phyloP scores from a whole-genome alignment of 2,888 invertebrate species.

The Charanyca ferruginea region DNA sequence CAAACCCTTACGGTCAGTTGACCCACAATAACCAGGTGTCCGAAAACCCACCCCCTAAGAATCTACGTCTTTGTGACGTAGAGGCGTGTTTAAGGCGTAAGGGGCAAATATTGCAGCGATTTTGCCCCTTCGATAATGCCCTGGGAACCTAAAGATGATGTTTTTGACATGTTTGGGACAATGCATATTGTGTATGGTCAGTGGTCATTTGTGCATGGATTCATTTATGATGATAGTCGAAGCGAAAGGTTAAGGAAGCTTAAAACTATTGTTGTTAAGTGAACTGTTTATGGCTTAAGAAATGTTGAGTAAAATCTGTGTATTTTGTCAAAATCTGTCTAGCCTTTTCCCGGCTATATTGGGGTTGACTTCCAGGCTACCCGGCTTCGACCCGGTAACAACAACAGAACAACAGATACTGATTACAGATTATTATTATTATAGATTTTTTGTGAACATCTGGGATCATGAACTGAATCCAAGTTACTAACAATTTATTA shows the following conservation, averaged over 20 bases:
- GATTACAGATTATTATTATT: too few relatives aligned
- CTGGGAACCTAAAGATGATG: constrained; percentile 85
- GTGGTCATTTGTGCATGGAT: constrained; percentile 77
- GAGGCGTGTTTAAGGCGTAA: constrained; percentile 85
- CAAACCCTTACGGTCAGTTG: constrained; percentile 88
- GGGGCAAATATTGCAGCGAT: constrained; percentile 85
- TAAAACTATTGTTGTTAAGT: constrained; percentile 47
- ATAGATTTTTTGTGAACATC: too few relatives aligned
- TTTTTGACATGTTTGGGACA: constrained; percentile 84
- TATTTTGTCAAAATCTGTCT: too few relatives aligned
- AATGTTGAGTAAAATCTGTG: neutral
- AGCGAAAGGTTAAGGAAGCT: constrained; percentile 57
- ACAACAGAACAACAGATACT: too few relatives aligned
- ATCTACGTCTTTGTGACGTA: constrained; percentile 80
- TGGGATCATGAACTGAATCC: too few relatives aligned
- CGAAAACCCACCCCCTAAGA: constrained; percentile 85
- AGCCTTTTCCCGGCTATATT: too few relatives aligned
- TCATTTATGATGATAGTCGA: constrained; percentile 63
- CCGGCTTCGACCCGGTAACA: too few relatives aligned
- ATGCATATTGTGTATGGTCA: constrained; percentile 81
- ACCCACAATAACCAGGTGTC: constrained; percentile 84
- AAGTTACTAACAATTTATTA: too few relatives aligned
- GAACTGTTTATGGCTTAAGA: constrained; percentile 7
- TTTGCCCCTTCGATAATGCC: constrained; percentile 75
- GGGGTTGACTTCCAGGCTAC: too few relatives aligned